Evolutionary conservation across 2,888 invertebrate species (phyloP), one percentile per base, ranked within the genome.

Genomic region (Cataglyphis livida): DNA sequence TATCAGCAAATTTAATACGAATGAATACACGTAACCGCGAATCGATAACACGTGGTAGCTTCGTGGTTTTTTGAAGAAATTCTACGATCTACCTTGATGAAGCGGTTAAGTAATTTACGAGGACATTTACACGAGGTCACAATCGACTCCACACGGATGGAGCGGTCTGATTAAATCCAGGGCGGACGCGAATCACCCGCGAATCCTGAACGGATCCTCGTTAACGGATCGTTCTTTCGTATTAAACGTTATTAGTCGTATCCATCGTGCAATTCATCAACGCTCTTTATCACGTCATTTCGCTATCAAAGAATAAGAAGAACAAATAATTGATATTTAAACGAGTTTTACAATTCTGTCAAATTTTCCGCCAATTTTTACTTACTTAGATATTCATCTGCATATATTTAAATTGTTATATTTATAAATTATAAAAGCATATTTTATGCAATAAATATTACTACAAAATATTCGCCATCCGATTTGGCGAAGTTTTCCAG

Each of bases 211-310:
- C 87, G 83, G 84, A 83, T 90, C 76, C 87, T 84, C 89, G 87
- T 89, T 88, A 90, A 82, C 81, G 82, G 86, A 84, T 81, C 84
- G 83, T 90, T 81, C 82, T 88, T 89, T 81, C 87, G 82, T 74
- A 83, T 81, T 81, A 64, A 75, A 75, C 75, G 84, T 89, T 88
- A 89, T 89, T 89, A 89, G 82, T 90, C 81, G 75, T 75, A 54
- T 68, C 68, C 38, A 70, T 71, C 64, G 65, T 59, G 38, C 82
- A 70, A 87, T 85, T 89, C 83, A 74, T 89, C 85, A 74, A 83
- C 81, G 62, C 64, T 78, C 66, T 82, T 81, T 59, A 75, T 51
- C n/a, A 41, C 61, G 44, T 64, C 32, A 57, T 65, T 21, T 54
- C 28, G 28, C 12, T 64, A 38, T 28, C 21, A 44, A 32, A n/a